Base-by-base conservation (phyloP, 2,797 vertebrate species). In the Huso huso region DNA sequence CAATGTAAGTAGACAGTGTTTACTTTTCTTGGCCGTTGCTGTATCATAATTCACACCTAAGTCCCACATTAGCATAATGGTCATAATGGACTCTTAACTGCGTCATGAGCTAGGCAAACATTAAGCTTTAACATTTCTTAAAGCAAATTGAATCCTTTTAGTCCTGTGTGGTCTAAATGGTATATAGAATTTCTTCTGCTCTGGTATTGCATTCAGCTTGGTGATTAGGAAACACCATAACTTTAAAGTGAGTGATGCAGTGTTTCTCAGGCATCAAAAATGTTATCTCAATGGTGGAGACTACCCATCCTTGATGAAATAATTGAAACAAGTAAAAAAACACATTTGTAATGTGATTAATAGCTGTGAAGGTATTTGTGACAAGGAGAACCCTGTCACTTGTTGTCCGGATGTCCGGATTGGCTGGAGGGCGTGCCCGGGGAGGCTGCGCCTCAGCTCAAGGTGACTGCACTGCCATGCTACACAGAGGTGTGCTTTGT, bases 221-320 rank as follows among this genome's bases (percentile, higher is more conserved):
- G 69, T 66, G 71, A 73, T 79, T 72, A 77, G 70, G 7, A 57
- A 13, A 59, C 37, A 48, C 57, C 58, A 37, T 49, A 67, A 62
- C 57, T 48, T 37, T 37, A 18, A 18, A 37, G 15, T 70, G 72
- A 77, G 77, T 72, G 69, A 77, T 63, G 23, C 23, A 48, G 62
- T 72, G 68, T 64, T 53, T 61, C 71, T 66, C 66, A 70, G 71
- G 48, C 68, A 71, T 68, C 74, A 72, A 69, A 69, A 66, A 11
- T 49, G 69, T 37, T 71, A 66, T 75, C 79, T 72, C 82, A 77
- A 71, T 59, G 59, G 62, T 55, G 69, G 64, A 66, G 60, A 48
- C 12, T 66, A 71, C 50, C 48, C 64, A 2, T 12, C 68, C 66
- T 69, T 57, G 68, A 73, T 69, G 63, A 50, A 68, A 72, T 62